A percentile compares a stretch with the other conserved stretches of the same genome.
Evolutionary conservation across 2,113 vertebrate genomes (phyloP).

Genomic region (Sorex araneus): DNA sequence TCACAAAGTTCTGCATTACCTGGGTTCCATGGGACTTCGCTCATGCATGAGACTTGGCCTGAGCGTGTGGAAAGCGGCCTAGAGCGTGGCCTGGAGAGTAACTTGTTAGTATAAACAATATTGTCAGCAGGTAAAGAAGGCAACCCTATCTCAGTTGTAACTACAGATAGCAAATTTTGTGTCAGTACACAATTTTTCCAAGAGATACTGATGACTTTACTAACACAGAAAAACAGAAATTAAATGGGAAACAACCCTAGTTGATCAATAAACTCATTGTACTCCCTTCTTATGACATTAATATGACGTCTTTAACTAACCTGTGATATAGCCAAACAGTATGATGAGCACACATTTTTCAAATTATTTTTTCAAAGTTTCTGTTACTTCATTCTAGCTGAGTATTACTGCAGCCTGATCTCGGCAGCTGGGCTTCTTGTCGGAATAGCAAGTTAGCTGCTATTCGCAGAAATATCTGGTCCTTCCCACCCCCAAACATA

Average conservation of each 20-base stretch:
- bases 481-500: constrained; percentile 74
- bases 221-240: constrained; percentile 37
- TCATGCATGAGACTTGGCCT: too few species aligned
- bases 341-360: not conserved
- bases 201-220: constrained; percentile 34
- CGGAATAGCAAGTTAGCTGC: constrained; percentile 59
- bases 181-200: constrained; percentile 61
- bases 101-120: constrained; percentile 23
- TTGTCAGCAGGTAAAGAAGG: constrained; percentile 31
- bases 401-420: constrained; percentile 50
- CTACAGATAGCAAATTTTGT: constrained; percentile 48
- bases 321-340: not conserved
- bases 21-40: too few species aligned
- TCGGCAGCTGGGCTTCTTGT: constrained; percentile 73
- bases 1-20: too few species aligned
- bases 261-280: not conserved
- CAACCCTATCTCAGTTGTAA: not conserved
- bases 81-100: too few species aligned
- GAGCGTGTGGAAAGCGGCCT: too few species aligned
- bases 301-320: constrained; percentile 18
- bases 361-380: constrained; percentile 42
- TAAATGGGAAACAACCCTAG: not conserved
- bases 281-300: constrained; percentile 31
- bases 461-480: constrained; percentile 66
- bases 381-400: constrained; percentile 12